phyloP scores from a whole-genome alignment of 2,888 invertebrate species.

The Microplitis manilae region DNA sequence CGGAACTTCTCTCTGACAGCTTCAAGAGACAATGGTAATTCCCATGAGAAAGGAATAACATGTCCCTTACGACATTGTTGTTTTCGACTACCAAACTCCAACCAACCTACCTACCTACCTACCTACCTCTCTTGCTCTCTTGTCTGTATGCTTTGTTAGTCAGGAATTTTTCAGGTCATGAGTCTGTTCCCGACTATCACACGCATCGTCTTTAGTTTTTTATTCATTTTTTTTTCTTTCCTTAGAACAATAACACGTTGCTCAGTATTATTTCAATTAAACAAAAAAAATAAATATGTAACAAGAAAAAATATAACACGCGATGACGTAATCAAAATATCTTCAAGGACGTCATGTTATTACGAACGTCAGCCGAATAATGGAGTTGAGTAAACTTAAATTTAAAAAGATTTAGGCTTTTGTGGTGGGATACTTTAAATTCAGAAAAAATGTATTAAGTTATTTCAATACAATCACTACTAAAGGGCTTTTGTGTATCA shows the following conservation, averaged over 20 bases:
- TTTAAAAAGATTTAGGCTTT: neutral
- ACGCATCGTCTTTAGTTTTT: neutral
- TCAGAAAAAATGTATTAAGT: neutral
- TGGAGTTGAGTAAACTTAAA: neutral
- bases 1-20: conserved; percentile 35
- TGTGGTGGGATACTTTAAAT: neutral
- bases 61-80: conserved; percentile 29
- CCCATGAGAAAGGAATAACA: conserved; percentile 35
- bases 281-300: neutral
- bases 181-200: conserved; percentile 18
- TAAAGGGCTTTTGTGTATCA: neutral
- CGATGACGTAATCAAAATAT: conserved; percentile 12
- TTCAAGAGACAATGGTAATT: conserved; percentile 37
- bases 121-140: neutral
- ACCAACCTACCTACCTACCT: too few species aligned
- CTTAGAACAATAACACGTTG: neutral
- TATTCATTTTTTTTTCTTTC: neutral
- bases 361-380: neutral
- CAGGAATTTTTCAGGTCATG: conserved; percentile 25
- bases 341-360: conserved; percentile 17
- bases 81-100: conserved; percentile 2
- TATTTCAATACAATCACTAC: conserved; percentile 1
- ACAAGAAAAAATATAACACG: conserved; percentile 4
- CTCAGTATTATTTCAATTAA: neutral
- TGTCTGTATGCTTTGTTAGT: conserved; percentile 31